Base-by-base conservation (phyloP, 2,888 invertebrate species). In the Sinodicranocentrus sp. region DNA sequence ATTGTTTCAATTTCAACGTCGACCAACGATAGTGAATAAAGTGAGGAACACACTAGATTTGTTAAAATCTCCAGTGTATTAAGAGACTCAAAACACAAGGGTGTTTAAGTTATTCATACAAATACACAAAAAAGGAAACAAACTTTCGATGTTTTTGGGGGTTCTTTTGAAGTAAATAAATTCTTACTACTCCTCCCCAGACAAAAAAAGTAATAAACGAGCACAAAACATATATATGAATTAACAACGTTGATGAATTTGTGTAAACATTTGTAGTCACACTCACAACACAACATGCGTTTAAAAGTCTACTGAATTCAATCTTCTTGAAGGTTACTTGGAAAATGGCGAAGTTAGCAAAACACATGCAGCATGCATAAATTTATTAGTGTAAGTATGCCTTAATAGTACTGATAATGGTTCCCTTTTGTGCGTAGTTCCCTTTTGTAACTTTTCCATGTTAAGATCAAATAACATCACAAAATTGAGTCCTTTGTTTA, bases 111-210 rank as follows among this genome's bases (percentile, higher is more conserved):
- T 59, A 8, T 6, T 13, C 26, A 71, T n/a, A n/a, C 33, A 33
- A 33, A 33, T 10, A 33, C 5, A 33, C 5, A 10, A 33, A 33
- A 33, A 33, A 33, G n/a, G 5, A 33, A 33, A 33, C 33, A 33
- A 3, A 33, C 33, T 33, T 10, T 10, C 33, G 10, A 3, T n/a
- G n/a, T 33, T 33, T 33, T 10, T 33, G 10, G 33, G 3, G 10
- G 33, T 17, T 63, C 63, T 21, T 67, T 44, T 61, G 61, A 73
- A 73, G 59, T 61, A 44, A 73, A 71, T 71, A 71, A 71, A 71
- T 77, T 48, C 48, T 21, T 65, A 25, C 57, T 52, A 43, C 77
- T 54, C 67, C 75, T 63, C 75, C 77, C 33, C 67, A 77, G 77
- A 67, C 21, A 54, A 33, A 54, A 21, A n/a, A 71, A 17, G 48